A percentile compares a stretch with the other conserved stretches of the same genome.
These are phyloP conservation scores for Phenganax marumi DNA, from an alignment of 92 coral and sea anemone species.

Conservation along the genomic window DNA sequence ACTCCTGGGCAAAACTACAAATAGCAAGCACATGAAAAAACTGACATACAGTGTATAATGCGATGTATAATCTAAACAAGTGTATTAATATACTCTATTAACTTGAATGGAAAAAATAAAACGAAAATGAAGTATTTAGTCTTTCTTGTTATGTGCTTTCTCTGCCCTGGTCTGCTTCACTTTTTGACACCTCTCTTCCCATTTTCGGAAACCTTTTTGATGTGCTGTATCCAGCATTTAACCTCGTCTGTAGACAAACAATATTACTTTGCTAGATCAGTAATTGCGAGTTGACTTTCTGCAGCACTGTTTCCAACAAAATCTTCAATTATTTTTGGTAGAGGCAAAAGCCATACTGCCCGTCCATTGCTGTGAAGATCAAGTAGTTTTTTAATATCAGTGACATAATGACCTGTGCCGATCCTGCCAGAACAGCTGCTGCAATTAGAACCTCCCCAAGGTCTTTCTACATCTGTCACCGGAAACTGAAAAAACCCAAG, in stretches of 20 bases:
- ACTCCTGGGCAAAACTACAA: too few relatives aligned
- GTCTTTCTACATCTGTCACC: constrained; percentile 30
- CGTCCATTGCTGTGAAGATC: constrained; percentile 22
- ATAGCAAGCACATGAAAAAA: too few relatives aligned
- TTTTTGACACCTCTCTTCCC: constrained; percentile 23
- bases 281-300: background rate
- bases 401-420: constrained; percentile 38
- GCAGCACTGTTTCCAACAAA: constrained; percentile 9
- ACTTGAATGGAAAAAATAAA: too few relatives aligned
- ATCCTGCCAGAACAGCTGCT: constrained; percentile 13
- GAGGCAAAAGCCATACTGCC: constrained; percentile 28
- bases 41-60: too few relatives aligned
- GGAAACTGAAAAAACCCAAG: constrained; percentile 29
- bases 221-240: constrained; percentile 34
- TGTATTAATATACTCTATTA: too few relatives aligned
- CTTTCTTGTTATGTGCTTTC: too few relatives aligned
- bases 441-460: constrained; percentile 37
- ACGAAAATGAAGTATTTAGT: too few relatives aligned
- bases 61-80: too few relatives aligned
- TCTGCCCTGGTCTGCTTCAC: constrained; percentile 23
- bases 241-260: constrained; percentile 5
- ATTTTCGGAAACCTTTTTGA: constrained; percentile 19
- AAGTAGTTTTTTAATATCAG: constrained; percentile 5
- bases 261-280: constrained; percentile 29
- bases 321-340: constrained; percentile 7